Conservation (phyloP, 2,113 vertebrate genomes). For the Serilophus lunatus region DNA sequence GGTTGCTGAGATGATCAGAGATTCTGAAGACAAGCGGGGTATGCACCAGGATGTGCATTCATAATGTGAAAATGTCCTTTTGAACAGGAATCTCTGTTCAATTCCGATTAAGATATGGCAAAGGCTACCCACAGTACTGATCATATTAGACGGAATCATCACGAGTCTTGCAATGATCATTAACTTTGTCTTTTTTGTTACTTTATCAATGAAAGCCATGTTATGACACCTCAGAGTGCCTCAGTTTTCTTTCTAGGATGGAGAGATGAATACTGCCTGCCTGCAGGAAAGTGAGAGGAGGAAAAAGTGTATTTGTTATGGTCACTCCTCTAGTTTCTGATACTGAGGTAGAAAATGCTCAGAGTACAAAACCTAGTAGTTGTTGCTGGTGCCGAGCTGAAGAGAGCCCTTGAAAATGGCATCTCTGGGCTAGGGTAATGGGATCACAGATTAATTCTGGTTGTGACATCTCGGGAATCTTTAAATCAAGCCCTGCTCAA, state of each 20-base stretch:
- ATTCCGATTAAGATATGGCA: neutral
- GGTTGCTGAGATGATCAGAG: neutral
- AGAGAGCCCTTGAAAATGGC: neutral
- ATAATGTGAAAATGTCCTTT: neutral
- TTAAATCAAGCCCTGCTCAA: neutral
- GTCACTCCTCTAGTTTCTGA: neutral
- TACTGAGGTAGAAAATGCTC: neutral
- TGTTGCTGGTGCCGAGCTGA: neutral
- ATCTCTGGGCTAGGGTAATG: neutral
- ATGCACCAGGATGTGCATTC: neutral
- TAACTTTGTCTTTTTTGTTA: neutral
- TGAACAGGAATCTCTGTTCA: neutral
- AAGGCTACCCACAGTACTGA: neutral
- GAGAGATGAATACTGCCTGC: neutral
- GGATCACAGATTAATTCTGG: neutral
- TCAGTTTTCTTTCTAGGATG: neutral
- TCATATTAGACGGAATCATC: neutral
- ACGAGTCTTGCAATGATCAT: neutral
- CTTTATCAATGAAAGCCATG: neutral
- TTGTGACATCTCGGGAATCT: neutral
- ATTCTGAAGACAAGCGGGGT: neutral
- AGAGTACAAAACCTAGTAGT: neutral
- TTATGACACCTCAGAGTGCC: neutral
- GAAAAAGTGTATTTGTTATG: neutral
- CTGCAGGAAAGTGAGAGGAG: neutral